Percentiles rank a stretch among this genome's conserved stretches.
Evolutionary conservation across 2,113 vertebrate genomes (phyloP).

Genomic region (Grammomys surdaster): DNA sequence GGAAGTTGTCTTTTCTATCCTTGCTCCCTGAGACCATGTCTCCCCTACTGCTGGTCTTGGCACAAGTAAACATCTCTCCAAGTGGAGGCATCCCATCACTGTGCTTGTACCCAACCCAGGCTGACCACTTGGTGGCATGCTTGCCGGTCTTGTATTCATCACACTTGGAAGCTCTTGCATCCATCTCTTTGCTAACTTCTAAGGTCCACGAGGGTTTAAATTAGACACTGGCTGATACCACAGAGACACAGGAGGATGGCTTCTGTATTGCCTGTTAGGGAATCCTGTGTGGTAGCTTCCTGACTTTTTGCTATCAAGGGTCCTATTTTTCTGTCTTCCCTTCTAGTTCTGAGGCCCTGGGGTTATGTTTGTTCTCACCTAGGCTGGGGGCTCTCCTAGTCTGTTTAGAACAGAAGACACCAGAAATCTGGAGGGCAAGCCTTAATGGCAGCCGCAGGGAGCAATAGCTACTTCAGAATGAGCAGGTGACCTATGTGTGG

Average conservation of each 20-base stretch:
- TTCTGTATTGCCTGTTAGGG: background rate
- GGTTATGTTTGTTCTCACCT: background rate
- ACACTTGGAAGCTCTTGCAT: background rate
- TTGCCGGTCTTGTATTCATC: background rate
- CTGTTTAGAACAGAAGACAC: background rate
- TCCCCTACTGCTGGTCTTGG: background rate
- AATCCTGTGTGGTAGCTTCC: background rate
- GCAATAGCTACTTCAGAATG: background rate
- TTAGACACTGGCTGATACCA: background rate
- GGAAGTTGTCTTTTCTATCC: background rate
- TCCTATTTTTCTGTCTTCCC: background rate
- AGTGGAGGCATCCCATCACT: background rate
- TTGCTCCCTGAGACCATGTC: background rate
- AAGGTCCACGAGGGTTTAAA: background rate
- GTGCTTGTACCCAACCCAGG: background rate
- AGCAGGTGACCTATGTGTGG: background rate
- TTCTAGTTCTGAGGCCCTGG: background rate
- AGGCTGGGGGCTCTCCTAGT: background rate
- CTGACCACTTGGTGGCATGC: background rate
- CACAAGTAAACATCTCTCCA: constrained; percentile 34
- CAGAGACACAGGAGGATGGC: background rate
- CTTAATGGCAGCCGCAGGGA: background rate
- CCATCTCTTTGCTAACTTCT: constrained; percentile 5
- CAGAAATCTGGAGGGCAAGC: background rate
- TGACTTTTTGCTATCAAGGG: background rate